phyloP scores from a whole-genome alignment of 2,888 invertebrate genomes.

The Brenthis hecate region DNA sequence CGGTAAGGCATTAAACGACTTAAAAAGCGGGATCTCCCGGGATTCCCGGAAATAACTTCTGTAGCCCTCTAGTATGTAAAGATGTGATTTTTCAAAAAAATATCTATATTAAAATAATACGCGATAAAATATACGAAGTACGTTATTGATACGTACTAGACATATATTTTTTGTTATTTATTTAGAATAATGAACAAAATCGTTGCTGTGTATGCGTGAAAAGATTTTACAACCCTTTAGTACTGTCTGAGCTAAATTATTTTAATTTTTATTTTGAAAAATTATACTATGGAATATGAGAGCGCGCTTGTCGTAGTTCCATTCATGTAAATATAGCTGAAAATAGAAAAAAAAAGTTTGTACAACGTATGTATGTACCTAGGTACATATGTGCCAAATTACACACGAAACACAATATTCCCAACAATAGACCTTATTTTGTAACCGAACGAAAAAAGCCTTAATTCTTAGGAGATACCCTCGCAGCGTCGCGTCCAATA shows the following conservation, averaged over 20 bases:
- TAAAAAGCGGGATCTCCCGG: constrained; percentile 76
- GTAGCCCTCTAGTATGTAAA: constrained; percentile 50
- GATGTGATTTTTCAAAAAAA: constrained; percentile 10
- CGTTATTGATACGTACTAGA: too few species aligned
- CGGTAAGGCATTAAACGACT: constrained; percentile 62
- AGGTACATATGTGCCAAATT: constrained; percentile 7
- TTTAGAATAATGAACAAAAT: too few species aligned
- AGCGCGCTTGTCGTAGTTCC: too few species aligned
- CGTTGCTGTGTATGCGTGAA: too few species aligned
- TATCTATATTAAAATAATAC: constrained; percentile 5
- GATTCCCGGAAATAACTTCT: constrained; percentile 77
- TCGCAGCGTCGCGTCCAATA: constrained; percentile 65
- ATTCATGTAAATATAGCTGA: too few species aligned
- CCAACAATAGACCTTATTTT: constrained; percentile 42
- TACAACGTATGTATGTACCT: neutral
- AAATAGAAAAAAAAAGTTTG: too few species aligned
- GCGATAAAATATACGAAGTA: neutral
- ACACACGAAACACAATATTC: constrained; percentile 1
- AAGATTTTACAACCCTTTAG: too few species aligned
- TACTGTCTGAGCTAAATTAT: too few species aligned
- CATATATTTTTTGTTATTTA: too few species aligned
- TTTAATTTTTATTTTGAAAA: too few species aligned
- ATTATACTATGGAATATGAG: too few species aligned
- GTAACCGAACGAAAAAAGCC: constrained; percentile 58
- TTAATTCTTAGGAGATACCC: constrained; percentile 64